Conservation (phyloP, 2,888 invertebrate genomes). For the Diloba caeruleocephala region DNA sequence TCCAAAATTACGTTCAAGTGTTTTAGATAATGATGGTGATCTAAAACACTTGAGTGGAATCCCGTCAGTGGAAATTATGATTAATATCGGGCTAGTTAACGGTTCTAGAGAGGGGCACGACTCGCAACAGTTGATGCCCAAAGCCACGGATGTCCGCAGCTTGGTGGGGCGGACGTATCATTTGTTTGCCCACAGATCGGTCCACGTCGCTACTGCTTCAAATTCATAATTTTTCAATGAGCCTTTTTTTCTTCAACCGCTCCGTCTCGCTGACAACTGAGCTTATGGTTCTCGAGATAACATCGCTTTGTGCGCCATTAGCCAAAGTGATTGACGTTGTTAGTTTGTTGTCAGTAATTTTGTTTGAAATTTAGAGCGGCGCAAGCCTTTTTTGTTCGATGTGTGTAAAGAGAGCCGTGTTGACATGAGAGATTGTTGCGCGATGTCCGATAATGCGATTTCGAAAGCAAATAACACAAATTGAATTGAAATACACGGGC, state of each 20-base stretch:
- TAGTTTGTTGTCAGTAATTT: constrained; percentile 87
- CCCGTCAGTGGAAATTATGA: constrained; percentile 85
- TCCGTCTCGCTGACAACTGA: constrained; percentile 82
- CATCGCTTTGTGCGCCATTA: constrained; percentile 84
- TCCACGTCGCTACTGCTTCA: constrained; percentile 72
- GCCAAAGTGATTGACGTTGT: constrained; percentile 87
- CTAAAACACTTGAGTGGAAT: constrained; percentile 83
- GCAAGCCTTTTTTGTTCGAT: constrained; percentile 65
- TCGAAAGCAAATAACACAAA: constrained; percentile 49
- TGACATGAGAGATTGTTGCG: constrained; percentile 71
- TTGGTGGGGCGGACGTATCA: constrained; percentile 61
- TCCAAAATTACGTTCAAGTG: constrained; percentile 58
- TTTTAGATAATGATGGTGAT: constrained; percentile 81
- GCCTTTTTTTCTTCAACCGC: constrained; percentile 66
- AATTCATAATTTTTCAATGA: constrained; percentile 81
- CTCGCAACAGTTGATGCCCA: constrained; percentile 49
- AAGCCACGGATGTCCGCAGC: constrained; percentile 71
- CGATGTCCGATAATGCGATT: constrained; percentile 55
- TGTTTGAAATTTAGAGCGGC: constrained; percentile 85
- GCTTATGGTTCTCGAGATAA: constrained; percentile 81
- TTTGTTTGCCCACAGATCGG: constrained; percentile 72
- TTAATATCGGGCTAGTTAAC: constrained; percentile 83
- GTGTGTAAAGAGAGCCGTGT: constrained; percentile 70
- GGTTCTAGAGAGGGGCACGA: constrained; percentile 58
- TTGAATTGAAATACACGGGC: constrained; percentile 41